These are phyloP conservation scores for Eurystomus gularis DNA, from an alignment of 2,113 vertebrate species.

Conservation along the genomic window DNA sequence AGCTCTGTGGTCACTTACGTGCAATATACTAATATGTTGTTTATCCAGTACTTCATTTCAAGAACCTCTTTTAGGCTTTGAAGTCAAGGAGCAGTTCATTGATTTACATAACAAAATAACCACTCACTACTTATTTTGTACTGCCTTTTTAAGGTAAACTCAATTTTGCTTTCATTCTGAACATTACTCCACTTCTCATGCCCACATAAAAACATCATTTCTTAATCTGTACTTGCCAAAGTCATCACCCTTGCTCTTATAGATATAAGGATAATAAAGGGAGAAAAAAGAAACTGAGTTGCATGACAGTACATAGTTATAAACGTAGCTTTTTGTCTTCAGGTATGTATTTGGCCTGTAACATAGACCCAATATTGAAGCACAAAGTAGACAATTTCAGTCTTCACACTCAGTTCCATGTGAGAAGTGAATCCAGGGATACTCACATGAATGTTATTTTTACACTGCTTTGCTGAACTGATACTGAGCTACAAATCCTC, in stretches of 20 bases:
- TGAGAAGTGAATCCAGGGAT: neutral
- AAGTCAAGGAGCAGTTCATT: neutral
- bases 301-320: too few relatives aligned
- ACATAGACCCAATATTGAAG: neutral
- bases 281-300: neutral
- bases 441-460: neutral
- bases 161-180: neutral
- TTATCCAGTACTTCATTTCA: neutral
- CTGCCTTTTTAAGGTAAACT: neutral
- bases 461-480: neutral
- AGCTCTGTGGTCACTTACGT: neutral
- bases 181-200: neutral
- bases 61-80: neutral
- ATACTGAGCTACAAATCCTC: neutral
- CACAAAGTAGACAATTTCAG: neutral
- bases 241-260: neutral
- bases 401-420: neutral
- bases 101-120: neutral
- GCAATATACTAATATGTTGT: neutral
- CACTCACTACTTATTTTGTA: neutral
- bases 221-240: neutral
- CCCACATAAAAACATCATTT: neutral
- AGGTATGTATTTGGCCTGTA: neutral
- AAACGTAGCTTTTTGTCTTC: neutral
- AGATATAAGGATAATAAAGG: too few relatives aligned